Base-by-base conservation (phyloP, 2,888 invertebrate genomes). In the Formica aserva region DNA sequence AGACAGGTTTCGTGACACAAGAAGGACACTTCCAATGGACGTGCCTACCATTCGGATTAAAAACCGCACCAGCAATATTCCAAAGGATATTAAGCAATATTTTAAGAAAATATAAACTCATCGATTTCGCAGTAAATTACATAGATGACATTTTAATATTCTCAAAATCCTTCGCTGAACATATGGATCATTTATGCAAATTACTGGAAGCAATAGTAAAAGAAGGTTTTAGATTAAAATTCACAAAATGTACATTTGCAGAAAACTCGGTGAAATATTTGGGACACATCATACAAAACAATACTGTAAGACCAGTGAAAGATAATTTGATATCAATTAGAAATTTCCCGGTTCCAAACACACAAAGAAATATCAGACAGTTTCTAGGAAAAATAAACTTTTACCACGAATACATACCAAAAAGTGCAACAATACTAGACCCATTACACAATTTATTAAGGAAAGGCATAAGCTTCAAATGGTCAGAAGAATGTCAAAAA, bases 71-170 rank as follows among this genome's bases (percentile, higher is more conserved):
- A 32, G 32, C 71, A 26, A 82, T 71, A 13, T 80, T 80, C n/a
- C 80, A 72, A 4, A 63, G 80, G 38, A 71, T 71, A 0, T 18
- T 52, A 55, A 38, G 48, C 4, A 80, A 52, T 26, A 80, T 80
- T 3, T 38, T 78, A 60, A 71, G 80, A 38, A 80, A 71, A 8
- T 15, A 80, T 15, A 60, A 60, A 9, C 22, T 80, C n/a, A 69
- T n/a, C 1, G 35, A 69, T 45, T 80, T 69, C 18, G n/a, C 69
- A 0, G 48, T 45, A 8, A 67, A 60, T 15, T 92, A 88, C 72
- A 91, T 91, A 32, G 91, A 92, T 41, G 91, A 91, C 80, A 90
- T 91, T 22, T 32, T 77, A 2, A 55, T 77, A 15, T 77, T 77
- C 13, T 66, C 66, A 15, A 32, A 55, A 77, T 4, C 35, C 9